Conservation (phyloP, 1,140 invertebrate genomes). For the Papilio machaon region DNA sequence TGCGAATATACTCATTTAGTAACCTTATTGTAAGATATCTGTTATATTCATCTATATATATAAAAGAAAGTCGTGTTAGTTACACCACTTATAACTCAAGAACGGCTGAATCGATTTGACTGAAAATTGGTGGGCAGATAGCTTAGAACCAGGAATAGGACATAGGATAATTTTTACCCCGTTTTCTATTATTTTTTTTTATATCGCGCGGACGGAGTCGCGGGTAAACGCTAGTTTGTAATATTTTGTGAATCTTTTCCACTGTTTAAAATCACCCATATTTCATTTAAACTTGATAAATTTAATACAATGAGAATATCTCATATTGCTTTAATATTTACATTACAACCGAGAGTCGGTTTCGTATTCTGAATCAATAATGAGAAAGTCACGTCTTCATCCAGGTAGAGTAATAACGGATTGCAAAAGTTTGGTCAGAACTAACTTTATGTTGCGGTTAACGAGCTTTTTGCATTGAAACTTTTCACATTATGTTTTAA, state of each 20-base stretch:
- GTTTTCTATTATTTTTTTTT: no score
- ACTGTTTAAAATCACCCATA: neutral
- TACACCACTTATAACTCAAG: no score
- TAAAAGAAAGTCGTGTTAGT: no score
- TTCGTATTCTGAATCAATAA: slow-evolving; percentile 4
- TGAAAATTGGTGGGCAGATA: no score
- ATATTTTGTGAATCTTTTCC: neutral
- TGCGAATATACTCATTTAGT: no score
- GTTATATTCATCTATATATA: no score
- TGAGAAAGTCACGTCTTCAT: neutral
- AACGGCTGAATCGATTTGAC: no score
- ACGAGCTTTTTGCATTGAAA: slow-evolving; percentile 19
- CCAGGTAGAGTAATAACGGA: slow-evolving; percentile 7
- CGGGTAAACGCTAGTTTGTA: no score
- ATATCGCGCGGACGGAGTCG: no score
- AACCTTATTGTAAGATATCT: no score
- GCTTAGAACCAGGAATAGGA: no score
- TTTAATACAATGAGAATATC: neutral
- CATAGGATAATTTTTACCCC: no score
- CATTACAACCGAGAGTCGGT: neutral
- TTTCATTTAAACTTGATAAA: neutral
- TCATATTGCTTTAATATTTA: neutral
- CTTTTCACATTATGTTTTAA: neutral
- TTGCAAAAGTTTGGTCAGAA: neutral
- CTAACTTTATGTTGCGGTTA: slow-evolving; percentile 8